Evolutionary conservation across 2,113 vertebrate species (phyloP).

Genomic region (Peromyscus polionotus): DNA sequence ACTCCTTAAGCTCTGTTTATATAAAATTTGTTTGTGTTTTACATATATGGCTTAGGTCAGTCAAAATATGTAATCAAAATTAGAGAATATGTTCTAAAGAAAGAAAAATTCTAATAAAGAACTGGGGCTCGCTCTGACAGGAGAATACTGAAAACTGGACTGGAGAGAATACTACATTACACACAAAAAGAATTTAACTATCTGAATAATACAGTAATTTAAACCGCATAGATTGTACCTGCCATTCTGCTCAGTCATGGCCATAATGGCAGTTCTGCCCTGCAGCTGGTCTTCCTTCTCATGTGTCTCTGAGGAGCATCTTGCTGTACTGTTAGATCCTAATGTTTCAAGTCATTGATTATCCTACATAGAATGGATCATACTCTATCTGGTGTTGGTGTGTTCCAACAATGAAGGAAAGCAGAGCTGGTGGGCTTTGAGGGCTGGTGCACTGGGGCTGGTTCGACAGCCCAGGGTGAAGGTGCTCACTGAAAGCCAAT

Average conservation of each 20-base stretch:
- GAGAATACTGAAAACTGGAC: not conserved
- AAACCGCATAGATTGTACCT: not conserved
- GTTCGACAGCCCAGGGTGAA: not conserved
- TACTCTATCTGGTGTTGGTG: conserved; percentile 54
- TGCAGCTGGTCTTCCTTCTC: conserved; percentile 1
- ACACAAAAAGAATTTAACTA: not conserved
- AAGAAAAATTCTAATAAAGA: not conserved
- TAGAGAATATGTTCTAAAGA: not conserved
- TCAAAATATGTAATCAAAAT: not conserved
- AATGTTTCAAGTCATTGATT: conserved; percentile 24
- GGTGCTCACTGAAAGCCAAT: not conserved
- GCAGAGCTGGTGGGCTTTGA: not conserved
- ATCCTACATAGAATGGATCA: conserved; percentile 21
- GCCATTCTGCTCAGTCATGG: not conserved
- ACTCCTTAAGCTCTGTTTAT: not conserved
- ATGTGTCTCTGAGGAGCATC: conserved; percentile 11
- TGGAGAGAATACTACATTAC: not conserved
- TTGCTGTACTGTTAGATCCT: not conserved
- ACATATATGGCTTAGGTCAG: not conserved
- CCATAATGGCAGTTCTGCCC: conserved; percentile 11
- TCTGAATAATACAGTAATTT: not conserved
- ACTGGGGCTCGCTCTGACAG: not conserved
- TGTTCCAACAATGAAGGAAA: conserved; percentile 41
- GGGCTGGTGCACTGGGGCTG: not conserved
- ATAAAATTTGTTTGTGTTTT: not conserved